Evolutionary conservation across 2,888 invertebrate species (phyloP).

Genomic region (Cremastobaeus sp.): DNA sequence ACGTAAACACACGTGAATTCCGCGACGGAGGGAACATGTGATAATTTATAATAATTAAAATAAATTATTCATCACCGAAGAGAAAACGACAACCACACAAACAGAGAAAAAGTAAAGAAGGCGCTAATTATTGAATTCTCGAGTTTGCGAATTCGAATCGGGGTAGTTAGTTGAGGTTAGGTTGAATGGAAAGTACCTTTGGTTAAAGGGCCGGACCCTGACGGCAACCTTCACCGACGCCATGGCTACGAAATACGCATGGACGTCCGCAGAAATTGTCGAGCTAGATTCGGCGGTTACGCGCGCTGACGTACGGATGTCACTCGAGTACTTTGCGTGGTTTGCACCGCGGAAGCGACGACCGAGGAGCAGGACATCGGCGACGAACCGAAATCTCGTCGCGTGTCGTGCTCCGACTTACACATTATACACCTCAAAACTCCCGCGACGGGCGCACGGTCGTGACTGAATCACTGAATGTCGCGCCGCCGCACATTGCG

Average conservation of each 20-base stretch:
- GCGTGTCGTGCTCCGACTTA: slow-evolving; percentile 47
- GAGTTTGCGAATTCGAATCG: too few species aligned
- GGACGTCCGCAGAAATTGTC: slow-evolving; percentile 58
- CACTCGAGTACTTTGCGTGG: slow-evolving; percentile 12
- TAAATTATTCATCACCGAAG: neutral
- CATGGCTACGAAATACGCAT: slow-evolving; percentile 80
- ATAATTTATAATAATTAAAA: neutral
- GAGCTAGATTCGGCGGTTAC: slow-evolving; percentile 21
- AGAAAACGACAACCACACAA: too few species aligned
- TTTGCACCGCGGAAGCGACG: slow-evolving; percentile 1
- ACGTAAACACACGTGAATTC: too few species aligned
- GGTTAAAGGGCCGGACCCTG: slow-evolving; percentile 93
- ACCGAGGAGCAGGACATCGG: slow-evolving; percentile 17
- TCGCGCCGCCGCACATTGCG: slow-evolving; percentile 16
- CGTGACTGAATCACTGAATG: slow-evolving; percentile 46
- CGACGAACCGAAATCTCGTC: slow-evolving; percentile 49
- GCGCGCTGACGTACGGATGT: slow-evolving; percentile 22
- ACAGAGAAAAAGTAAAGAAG: neutral
- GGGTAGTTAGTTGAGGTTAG: slow-evolving; percentile 40
- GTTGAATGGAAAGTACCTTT: slow-evolving; percentile 82
- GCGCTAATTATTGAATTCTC: too few species aligned
- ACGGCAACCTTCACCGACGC: slow-evolving; percentile 96
- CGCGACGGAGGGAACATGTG: too few species aligned
- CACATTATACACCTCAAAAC: slow-evolving; percentile 39
- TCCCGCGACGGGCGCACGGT: slow-evolving; percentile 50